phyloP scores from a whole-genome alignment of 2,797 vertebrate genomes.

The Labeo calbasu region DNA sequence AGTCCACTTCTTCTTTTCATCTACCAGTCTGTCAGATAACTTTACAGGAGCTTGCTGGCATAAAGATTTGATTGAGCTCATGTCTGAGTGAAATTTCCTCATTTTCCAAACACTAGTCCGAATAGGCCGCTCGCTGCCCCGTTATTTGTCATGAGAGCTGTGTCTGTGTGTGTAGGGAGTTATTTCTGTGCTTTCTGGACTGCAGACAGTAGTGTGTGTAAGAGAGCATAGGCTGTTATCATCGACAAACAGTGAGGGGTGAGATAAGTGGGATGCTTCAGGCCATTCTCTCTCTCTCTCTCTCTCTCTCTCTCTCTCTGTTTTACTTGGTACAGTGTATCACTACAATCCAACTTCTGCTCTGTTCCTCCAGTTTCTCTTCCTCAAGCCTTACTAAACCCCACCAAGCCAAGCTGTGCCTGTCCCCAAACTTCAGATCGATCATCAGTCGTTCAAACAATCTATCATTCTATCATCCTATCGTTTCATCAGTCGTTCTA shows the following conservation, averaged over 20 bases:
- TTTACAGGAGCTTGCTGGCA: neutral
- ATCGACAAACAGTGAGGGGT: constrained; percentile 42
- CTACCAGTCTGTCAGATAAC: constrained; percentile 9
- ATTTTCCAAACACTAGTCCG: constrained; percentile 36
- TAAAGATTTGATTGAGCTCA: constrained; percentile 37
- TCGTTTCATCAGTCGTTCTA: neutral
- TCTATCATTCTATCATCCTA: neutral
- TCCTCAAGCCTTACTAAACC: constrained; percentile 40
- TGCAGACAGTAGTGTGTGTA: constrained; percentile 2
- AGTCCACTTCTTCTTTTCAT: constrained; percentile 22
- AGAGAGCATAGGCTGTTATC: constrained; percentile 41
- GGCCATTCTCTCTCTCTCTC: constrained; percentile 30
- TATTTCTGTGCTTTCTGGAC: constrained; percentile 36
- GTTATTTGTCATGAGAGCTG: constrained; percentile 39
- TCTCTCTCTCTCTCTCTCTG: constrained; percentile 31
- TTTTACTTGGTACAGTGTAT: constrained; percentile 10
- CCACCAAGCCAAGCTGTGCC: neutral
- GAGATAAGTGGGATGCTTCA: constrained; percentile 50
- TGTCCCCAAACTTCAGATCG: neutral
- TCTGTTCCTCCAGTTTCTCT: constrained; percentile 15
- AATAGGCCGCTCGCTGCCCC: neutral
- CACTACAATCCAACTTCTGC: neutral
- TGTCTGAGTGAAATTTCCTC: constrained; percentile 39
- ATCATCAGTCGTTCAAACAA: neutral
- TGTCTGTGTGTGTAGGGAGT: constrained; percentile 30